Conservation (phyloP, 2,888 invertebrate genomes). For the Nomada fabriciana region DNA sequence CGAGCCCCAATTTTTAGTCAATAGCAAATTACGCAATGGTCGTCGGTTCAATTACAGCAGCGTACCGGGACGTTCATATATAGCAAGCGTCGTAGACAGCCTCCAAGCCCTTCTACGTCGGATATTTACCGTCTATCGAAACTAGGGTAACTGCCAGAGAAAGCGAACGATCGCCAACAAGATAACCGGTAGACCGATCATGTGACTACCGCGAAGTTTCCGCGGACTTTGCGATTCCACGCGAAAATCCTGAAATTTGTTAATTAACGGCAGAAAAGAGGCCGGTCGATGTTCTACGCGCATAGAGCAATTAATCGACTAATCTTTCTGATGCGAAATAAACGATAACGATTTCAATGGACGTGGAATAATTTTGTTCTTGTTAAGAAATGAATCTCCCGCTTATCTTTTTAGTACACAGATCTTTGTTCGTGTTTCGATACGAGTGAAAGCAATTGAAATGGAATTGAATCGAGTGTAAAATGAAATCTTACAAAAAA, state of each 20-base stretch:
- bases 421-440: too few relatives aligned
- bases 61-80: slow-evolving; percentile 17
- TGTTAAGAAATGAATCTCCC: too few relatives aligned
- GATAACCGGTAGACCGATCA: slow-evolving; percentile 61
- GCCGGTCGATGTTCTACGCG: neutral
- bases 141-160: slow-evolving; percentile 67
- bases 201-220: slow-evolving; percentile 50
- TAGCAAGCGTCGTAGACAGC: slow-evolving; percentile 35
- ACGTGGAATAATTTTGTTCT: too few relatives aligned
- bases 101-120: slow-evolving; percentile 58
- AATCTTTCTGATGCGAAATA: neutral
- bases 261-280: slow-evolving; percentile 37
- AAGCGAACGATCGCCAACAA: slow-evolving; percentile 63
- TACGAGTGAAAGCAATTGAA: too few relatives aligned
- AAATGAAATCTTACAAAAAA: too few relatives aligned
- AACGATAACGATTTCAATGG: neutral
- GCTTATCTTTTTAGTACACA: too few relatives aligned
- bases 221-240: slow-evolving; percentile 42
- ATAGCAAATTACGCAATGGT: slow-evolving; percentile 60
- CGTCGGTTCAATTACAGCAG: slow-evolving; percentile 54
- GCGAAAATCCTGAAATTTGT: slow-evolving; percentile 24
- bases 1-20: slow-evolving; percentile 43
- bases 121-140: slow-evolving; percentile 61
- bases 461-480: too few relatives aligned
- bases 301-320: slow-evolving; percentile 17